phyloP scores from a whole-genome alignment of 2,888 invertebrate genomes.

The Spilosoma lubricipeda region DNA sequence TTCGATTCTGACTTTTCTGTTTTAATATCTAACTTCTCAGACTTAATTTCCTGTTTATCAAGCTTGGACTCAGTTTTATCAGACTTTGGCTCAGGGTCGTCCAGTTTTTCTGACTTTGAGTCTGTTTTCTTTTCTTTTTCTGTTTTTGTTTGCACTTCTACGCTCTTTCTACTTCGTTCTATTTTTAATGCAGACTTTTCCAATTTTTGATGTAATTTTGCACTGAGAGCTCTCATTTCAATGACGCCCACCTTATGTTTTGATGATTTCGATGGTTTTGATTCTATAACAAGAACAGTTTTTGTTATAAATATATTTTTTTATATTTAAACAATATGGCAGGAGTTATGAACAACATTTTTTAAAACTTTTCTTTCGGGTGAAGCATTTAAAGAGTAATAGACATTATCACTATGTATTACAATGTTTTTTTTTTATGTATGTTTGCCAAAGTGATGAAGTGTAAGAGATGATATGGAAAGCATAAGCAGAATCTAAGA shows the following conservation, averaged over 20 bases:
- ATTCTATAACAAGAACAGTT: constrained; percentile 61
- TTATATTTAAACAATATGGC: background rate
- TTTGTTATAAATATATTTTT: background rate
- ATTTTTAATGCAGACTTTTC: constrained; percentile 66
- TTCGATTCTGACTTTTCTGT: constrained; percentile 30
- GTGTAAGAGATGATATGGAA: too few relatives aligned
- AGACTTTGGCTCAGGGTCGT: constrained; percentile 23
- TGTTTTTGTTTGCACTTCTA: constrained; percentile 64
- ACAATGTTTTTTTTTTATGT: too few relatives aligned
- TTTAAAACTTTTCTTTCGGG: too few relatives aligned
- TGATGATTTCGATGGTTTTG: constrained; percentile 64
- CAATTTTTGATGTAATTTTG: constrained; percentile 77
- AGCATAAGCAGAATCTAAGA: too few relatives aligned
- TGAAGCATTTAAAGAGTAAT: too few relatives aligned
- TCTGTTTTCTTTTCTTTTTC: constrained; percentile 72
- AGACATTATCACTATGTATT: too few relatives aligned
- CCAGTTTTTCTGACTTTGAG: constrained; percentile 30
- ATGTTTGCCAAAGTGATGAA: too few relatives aligned
- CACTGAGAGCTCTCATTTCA: constrained; percentile 82
- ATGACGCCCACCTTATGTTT: constrained; percentile 82
- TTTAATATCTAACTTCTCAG: constrained; percentile 19
- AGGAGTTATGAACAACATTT: too few relatives aligned
- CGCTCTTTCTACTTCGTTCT: constrained; percentile 68
- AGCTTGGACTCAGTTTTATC: constrained; percentile 26
- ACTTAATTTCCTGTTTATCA: constrained; percentile 25